A percentile compares a stretch with the other conserved stretches of the same genome.
Conservation (phyloP, 2,113 vertebrate species). For the Gymnobelideus leadbeateri region DNA sequence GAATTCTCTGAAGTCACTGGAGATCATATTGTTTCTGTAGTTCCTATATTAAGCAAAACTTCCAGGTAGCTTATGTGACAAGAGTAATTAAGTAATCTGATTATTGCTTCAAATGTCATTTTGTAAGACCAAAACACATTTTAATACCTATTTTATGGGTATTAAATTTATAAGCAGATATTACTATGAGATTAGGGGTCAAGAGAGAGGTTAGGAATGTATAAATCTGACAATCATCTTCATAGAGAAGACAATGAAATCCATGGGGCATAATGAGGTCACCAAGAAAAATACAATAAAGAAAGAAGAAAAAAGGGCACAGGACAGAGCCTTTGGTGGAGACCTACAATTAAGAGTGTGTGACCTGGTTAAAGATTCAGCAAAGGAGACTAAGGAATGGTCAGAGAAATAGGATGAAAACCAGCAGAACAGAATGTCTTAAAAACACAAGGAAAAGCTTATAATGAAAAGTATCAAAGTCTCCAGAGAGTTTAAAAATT, state of each 20-base stretch:
- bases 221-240: background rate
- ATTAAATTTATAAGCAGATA: background rate
- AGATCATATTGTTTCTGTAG: background rate
- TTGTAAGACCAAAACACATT: background rate
- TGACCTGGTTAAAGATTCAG: background rate
- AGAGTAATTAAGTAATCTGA: background rate
- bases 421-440: background rate
- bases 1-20: background rate
- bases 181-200: background rate
- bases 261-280: background rate
- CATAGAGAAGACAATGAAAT: background rate
- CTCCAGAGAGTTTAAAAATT: background rate
- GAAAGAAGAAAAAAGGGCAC: background rate
- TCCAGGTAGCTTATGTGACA: background rate
- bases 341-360: background rate
- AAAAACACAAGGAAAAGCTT: background rate
- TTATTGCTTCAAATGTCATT: background rate
- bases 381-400: background rate
- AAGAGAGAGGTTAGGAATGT: background rate
- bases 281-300: background rate
- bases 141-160: background rate
- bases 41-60: background rate
- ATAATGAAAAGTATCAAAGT: background rate
- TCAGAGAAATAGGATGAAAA: background rate
- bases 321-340: background rate